These are phyloP conservation scores for Tolypeutes matacus DNA, from an alignment of 2,797 vertebrate genomes.

Conservation along the genomic window DNA sequence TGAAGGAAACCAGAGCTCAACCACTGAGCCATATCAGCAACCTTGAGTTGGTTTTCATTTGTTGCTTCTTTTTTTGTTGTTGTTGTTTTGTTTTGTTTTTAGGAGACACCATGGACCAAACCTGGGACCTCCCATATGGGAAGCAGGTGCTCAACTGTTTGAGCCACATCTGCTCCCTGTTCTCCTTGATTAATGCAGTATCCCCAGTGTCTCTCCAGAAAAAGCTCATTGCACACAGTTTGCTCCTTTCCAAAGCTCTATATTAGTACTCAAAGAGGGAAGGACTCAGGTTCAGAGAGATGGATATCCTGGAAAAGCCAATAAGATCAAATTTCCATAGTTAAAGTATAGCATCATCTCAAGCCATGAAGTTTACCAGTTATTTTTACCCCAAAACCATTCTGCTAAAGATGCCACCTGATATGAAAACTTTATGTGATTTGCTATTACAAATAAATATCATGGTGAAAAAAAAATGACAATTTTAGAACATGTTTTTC, in stretches of 20 bases:
- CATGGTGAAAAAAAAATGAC: constrained; percentile 65
- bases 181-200: neutral
- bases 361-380: constrained; percentile 49
- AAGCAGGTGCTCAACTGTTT: no score
- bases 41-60: no score
- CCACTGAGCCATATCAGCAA: no score
- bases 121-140: no score
- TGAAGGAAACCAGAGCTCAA: no score
- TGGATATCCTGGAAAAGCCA: neutral
- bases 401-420: constrained; percentile 56
- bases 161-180: no score
- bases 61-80: no score
- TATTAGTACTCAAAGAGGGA: neutral
- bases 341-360: neutral
- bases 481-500: constrained; percentile 69
- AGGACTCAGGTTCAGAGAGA: neutral
- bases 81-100: no score
- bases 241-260: neutral
- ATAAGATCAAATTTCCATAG: constrained; percentile 1
- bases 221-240: neutral
- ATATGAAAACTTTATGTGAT: constrained; percentile 4
- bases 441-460: constrained; percentile 71
- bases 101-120: no score
- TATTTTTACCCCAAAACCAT: constrained; percentile 56
- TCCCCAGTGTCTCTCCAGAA: neutral